These are phyloP conservation scores for Pteruthius melanotis DNA, from an alignment of 2,113 vertebrate species.

Conservation along the genomic window DNA sequence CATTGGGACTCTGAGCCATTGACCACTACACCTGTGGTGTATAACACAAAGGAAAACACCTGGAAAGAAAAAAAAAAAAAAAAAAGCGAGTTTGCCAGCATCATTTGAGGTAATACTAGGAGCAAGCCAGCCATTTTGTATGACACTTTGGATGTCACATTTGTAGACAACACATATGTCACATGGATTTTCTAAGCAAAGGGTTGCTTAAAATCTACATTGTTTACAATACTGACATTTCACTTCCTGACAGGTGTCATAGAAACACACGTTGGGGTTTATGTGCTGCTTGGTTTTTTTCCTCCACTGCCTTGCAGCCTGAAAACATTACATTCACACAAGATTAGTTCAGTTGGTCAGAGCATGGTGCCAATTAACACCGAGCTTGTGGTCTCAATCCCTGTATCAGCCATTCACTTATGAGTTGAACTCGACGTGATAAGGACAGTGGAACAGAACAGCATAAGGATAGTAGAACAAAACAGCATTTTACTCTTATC, in stretches of 20 bases:
- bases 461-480: background rate
- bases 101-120: background rate
- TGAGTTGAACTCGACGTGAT: background rate
- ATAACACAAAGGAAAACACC: background rate
- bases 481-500: background rate
- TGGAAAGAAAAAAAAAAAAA: background rate
- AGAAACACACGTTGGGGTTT: background rate
- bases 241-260: background rate
- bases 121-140: background rate
- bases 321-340: background rate
- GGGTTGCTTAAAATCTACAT: background rate
- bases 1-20: background rate
- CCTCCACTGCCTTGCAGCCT: background rate
- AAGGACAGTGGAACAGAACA: background rate
- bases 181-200: background rate
- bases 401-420: background rate
- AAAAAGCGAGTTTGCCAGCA: fast-evolving
- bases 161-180: background rate
- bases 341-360: background rate
- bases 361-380: background rate
- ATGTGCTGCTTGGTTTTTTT: background rate
- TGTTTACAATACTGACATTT: background rate
- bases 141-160: background rate
- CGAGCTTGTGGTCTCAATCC: background rate
- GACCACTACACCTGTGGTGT: background rate